Evolutionary conservation across 2,797 vertebrate genomes (phyloP).

Genomic region (Mycteria americana): DNA sequence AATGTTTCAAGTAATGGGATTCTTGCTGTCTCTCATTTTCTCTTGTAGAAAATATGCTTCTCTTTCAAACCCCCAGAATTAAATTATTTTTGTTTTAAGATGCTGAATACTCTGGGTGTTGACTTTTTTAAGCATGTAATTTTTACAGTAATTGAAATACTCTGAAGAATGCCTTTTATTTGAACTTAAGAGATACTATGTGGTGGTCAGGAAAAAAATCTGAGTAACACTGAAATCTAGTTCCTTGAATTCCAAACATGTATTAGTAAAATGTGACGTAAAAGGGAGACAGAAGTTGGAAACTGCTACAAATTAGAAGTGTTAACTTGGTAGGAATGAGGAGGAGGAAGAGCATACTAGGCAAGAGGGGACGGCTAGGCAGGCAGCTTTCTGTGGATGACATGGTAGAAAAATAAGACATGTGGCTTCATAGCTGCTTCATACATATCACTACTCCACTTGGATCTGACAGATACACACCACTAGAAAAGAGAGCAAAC

Average conservation of each 20-base stretch:
- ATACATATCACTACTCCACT: neutral
- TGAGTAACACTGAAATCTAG: neutral
- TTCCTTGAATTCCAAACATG: neutral
- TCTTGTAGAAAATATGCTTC: neutral
- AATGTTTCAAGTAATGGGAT: neutral
- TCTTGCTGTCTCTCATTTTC: neutral
- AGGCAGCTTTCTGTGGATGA: neutral
- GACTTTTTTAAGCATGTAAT: neutral
- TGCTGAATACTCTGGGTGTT: neutral
- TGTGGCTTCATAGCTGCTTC: neutral
- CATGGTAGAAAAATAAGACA: neutral
- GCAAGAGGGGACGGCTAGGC: neutral
- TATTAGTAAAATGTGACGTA: neutral
- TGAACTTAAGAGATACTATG: neutral
- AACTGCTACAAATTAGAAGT: neutral
- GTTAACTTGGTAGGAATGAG: neutral
- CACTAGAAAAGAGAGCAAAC: neutral
- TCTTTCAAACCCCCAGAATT: neutral
- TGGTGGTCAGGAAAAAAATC: neutral
- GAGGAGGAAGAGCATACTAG: neutral
- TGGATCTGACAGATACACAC: neutral
- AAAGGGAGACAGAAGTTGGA: neutral
- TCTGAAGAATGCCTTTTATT: neutral
- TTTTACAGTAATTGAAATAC: neutral
- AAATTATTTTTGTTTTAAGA: neutral